Base-by-base conservation (phyloP, 2,888 invertebrate genomes). In the Augiades crinisus region DNA sequence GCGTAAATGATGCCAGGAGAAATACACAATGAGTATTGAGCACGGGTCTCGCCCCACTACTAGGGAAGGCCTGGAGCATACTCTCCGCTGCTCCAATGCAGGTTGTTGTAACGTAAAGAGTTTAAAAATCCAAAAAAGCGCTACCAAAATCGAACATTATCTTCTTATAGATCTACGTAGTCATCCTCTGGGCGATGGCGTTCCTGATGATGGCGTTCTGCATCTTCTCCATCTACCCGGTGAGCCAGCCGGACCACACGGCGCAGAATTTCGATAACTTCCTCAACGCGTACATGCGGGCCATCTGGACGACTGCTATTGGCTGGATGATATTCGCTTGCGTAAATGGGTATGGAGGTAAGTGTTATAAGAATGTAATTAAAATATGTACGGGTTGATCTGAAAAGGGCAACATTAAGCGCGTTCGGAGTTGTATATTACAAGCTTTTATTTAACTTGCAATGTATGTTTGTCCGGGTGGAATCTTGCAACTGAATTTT, bases 251-350 rank as follows among this genome's bases (percentile, higher is more conserved):
- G 0, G 67, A 64, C 0, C 70, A 74, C 46, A 43, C 41, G 0
- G 58, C 41, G 0, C 77, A 79, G 51, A 4, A 59, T 1, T 68
- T 77, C 1, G 78, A 80, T 47, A 76, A 75, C 54, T 67, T 80
- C 49, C 63, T 78, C 14, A 81, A 81, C 53, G 71, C 84, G 0
- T 77, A 90, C 41, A 75, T 81, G 66, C 67, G 89, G 8, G 69
- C 81, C 0, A 65, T 75, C 16, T 91, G 90, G 90, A 75, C 83
- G 0, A 44, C 72, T 4, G 78, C 68, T 1, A 58, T 90, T 5
- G 75, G 81, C 1, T 90, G 89, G 90, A 57, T 90, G 1, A 79
- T 89, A 21, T 78, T 87, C 40, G 86, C 87, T 0, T 90, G 90
- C 53, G 72, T 70, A 1, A 70, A 78, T 47, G 89, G 89, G 36